A percentile compares a stretch with the other conserved stretches of the same genome.
phyloP scores from a whole-genome alignment of 2,888 invertebrate genomes.

The Himalopsyche tibetana region DNA sequence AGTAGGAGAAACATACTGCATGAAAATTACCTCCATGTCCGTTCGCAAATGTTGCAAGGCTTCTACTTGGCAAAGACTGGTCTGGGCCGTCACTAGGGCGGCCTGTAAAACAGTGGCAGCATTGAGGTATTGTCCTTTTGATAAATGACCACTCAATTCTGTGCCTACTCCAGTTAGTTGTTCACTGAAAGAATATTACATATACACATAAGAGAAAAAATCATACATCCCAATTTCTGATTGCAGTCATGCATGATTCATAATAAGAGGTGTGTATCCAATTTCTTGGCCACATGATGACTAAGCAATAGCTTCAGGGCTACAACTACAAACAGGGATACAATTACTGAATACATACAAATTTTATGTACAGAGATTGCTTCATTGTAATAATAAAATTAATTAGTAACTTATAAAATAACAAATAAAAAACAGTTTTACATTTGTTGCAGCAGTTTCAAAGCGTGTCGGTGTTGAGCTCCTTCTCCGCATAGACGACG shows the following conservation, averaged over 20 bases:
- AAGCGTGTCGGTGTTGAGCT: constrained; percentile 94
- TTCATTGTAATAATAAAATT: constrained; percentile 61
- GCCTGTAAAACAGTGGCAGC: constrained; percentile 84
- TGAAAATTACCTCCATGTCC: constrained; percentile 80
- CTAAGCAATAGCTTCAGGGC: no score
- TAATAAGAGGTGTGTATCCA: no score
- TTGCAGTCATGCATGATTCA: no score
- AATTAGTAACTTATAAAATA: neutral
- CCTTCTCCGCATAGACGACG: constrained; percentile 96
- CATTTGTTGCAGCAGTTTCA: constrained; percentile 94
- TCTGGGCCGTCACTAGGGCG: constrained; percentile 84
- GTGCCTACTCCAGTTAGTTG: constrained; percentile 85
- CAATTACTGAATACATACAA: no score
- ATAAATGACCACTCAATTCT: constrained; percentile 80
- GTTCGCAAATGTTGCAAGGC: constrained; percentile 87
- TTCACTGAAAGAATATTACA: constrained; percentile 75
- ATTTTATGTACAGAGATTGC: no score
- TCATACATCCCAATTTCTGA: no score
- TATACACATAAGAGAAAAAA: neutral
- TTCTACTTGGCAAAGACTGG: constrained; percentile 87
- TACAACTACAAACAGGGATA: no score
- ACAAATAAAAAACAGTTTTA: constrained; percentile 68
- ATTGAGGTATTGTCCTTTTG: constrained; percentile 88
- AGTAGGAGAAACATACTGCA: no score
- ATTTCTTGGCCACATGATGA: no score